Percentiles rank a stretch among this genome's conserved stretches.
phyloP scores from a whole-genome alignment of 2,888 invertebrate genomes.

The Drosophila dives region DNA sequence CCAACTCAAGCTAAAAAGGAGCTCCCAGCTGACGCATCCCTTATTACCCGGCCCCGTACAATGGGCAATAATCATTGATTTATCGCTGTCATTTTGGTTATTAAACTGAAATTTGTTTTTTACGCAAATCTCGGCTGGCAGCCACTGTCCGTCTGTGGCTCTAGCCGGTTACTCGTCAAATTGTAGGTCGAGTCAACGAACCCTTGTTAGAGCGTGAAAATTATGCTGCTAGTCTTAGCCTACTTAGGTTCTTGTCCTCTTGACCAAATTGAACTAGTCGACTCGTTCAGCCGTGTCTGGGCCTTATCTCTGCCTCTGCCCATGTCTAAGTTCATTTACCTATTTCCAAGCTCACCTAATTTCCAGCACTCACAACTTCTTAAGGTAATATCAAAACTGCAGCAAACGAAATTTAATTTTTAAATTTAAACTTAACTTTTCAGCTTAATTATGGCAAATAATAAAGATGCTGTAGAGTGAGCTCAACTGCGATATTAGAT shows the following conservation, averaged over 20 bases:
- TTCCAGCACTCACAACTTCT: not conserved
- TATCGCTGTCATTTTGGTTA: slow-evolving; percentile 75
- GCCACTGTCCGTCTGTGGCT: slow-evolving; percentile 21
- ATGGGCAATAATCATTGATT: slow-evolving; percentile 83
- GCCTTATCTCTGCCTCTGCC: slow-evolving; percentile 49
- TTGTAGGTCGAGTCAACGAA: slow-evolving; percentile 40
- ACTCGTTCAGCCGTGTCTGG: slow-evolving; percentile 47
- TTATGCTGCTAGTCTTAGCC: slow-evolving; percentile 44
- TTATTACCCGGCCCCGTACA: slow-evolving; percentile 26
- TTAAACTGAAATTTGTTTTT: slow-evolving; percentile 68
- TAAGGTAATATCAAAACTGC: not conserved
- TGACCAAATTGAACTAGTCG: slow-evolving; percentile 61
- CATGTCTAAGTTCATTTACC: slow-evolving; percentile 18
- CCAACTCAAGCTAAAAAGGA: slow-evolving; percentile 25
- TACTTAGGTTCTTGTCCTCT: slow-evolving; percentile 43
- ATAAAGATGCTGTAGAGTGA: no score
- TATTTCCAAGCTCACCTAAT: not conserved
- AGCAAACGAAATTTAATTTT: not conserved
- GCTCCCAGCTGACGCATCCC: not conserved
- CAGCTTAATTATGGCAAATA: not conserved
- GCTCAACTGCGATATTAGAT: no score
- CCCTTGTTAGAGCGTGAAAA: slow-evolving; percentile 31
- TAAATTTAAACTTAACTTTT: not conserved
- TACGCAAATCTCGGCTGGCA: slow-evolving; percentile 37
- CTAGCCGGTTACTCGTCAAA: not conserved